Percentiles rank a stretch among this genome's conserved stretches.
phyloP scores from a whole-genome alignment of 2,797 vertebrate species.

The Falco rusticolus region DNA sequence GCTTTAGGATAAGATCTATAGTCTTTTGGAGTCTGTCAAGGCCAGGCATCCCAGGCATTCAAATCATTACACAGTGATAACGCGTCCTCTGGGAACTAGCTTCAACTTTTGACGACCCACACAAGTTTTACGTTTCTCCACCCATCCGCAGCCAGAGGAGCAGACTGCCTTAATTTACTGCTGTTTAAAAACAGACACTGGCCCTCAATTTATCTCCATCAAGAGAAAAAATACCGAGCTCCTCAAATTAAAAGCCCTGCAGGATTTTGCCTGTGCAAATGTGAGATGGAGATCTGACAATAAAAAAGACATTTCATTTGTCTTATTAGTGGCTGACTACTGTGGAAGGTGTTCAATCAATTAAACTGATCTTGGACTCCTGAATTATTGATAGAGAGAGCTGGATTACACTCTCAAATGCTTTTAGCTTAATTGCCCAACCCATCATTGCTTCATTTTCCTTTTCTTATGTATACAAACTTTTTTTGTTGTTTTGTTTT shows the following conservation, averaged over 20 bases:
- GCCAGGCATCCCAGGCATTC: background rate
- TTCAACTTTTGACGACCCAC: conserved; percentile 21
- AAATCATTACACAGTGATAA: background rate
- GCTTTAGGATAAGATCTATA: background rate
- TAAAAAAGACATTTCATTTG: conserved; percentile 76
- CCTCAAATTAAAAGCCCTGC: conserved; percentile 57
- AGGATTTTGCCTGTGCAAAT: conserved; percentile 63
- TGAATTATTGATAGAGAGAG: conserved; percentile 78
- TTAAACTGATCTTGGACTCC: conserved; percentile 55
- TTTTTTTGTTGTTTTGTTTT: conserved; percentile 55
- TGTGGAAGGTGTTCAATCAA: conserved; percentile 76
- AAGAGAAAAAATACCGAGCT: conserved; percentile 50
- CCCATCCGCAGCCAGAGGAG: background rate
- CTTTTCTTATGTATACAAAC: conserved; percentile 21
- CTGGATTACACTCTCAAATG: conserved; percentile 80
- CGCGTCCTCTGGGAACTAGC: background rate
- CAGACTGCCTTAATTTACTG: conserved; percentile 31
- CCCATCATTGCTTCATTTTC: conserved; percentile 75
- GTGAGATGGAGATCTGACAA: conserved; percentile 64
- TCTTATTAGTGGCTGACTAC: conserved; percentile 78
- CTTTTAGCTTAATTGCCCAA: conserved; percentile 91
- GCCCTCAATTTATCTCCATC: conserved; percentile 56
- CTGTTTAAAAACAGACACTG: conserved; percentile 71
- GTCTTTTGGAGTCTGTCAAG: background rate
- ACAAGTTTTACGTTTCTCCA: background rate